Evolutionary conservation across 2,888 invertebrate genomes (phyloP).

Genomic region (Corbicula japonica): DNA sequence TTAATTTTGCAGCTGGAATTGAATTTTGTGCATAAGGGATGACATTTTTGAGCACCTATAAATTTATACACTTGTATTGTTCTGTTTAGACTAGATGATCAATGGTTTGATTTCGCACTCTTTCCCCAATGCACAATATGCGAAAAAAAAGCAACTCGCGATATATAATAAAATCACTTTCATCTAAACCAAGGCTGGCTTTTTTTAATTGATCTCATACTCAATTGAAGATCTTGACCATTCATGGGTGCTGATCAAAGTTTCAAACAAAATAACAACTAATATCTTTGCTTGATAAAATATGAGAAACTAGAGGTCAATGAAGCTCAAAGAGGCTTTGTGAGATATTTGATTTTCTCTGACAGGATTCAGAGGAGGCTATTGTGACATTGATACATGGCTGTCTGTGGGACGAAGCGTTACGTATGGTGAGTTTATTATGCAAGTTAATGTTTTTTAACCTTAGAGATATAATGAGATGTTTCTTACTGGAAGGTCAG

Average conservation of each 20-base stretch:
- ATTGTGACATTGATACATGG: slow-evolving; percentile 90
- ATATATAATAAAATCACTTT: neutral
- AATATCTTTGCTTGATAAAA: neutral
- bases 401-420: slow-evolving; percentile 90
- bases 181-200: neutral
- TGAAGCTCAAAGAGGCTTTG: neutral
- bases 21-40: no score
- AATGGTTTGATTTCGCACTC: no score
- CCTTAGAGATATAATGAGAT: neutral
- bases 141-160: no score
- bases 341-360: neutral
- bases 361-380: slow-evolving; percentile 89
- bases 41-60: no score
- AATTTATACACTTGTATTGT: no score
- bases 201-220: neutral
- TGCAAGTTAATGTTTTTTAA: neutral
- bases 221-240: neutral
- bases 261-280: neutral
- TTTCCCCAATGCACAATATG: no score
- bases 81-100: no score
- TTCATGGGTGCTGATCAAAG: neutral
- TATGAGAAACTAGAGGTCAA: neutral
- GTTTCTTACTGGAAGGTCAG: neutral
- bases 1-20: no score
- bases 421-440: slow-evolving; percentile 88